A percentile compares a stretch with the other conserved stretches of the same genome.
These are phyloP conservation scores for Dipodomys merriami DNA, from an alignment of 2,113 vertebrate species.

Conservation along the genomic window DNA sequence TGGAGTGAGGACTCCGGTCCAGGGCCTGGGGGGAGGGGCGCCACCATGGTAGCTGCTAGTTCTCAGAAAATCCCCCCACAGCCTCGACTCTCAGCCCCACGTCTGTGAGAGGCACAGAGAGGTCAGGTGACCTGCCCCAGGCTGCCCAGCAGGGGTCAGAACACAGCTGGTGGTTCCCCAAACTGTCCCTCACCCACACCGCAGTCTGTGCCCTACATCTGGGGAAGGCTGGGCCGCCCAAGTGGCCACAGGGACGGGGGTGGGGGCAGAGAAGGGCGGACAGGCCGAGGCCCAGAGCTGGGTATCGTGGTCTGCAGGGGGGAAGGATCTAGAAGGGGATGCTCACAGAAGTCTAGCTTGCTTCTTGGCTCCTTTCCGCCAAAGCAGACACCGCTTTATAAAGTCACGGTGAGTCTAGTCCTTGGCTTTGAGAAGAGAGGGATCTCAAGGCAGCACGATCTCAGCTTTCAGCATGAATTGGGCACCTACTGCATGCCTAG, in stretches of 20 bases:
- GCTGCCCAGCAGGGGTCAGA: background rate
- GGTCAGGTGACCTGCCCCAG: background rate
- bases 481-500: background rate
- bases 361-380: background rate
- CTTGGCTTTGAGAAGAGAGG: conserved; percentile 1
- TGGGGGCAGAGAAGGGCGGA: background rate
- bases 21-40: too few relatives aligned
- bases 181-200: background rate
- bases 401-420: background rate
- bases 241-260: background rate
- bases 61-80: too few relatives aligned
- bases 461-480: background rate
- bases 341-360: background rate
- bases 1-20: background rate
- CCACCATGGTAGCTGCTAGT: too few relatives aligned
- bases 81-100: too few relatives aligned
- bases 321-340: background rate
- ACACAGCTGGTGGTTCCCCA: background rate
- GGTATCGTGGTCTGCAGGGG: background rate
- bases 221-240: background rate
- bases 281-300: background rate
- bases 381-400: background rate
- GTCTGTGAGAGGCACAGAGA: background rate
- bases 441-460: background rate
- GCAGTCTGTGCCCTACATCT: too few relatives aligned